Percentiles rank a stretch among this genome's conserved stretches.
phyloP scores from a whole-genome alignment of 1,140 invertebrate genomes.

The Drosophila navojoa region DNA sequence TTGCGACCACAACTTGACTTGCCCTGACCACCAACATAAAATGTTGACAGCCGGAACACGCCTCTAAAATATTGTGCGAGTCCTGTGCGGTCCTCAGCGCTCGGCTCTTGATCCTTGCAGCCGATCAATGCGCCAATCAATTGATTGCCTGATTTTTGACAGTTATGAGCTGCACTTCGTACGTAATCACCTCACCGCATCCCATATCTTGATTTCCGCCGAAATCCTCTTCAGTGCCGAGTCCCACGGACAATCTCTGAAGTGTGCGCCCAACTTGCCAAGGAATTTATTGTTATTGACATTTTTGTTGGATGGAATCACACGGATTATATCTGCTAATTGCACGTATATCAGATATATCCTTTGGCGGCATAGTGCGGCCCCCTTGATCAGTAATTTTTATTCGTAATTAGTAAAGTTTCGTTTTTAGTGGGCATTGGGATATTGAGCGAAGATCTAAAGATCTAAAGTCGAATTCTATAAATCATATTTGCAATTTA shows the following conservation, averaged over 20 bases:
- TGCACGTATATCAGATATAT: conserved; percentile 27
- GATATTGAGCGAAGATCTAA: no score
- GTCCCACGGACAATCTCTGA: no score
- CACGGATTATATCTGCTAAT: conserved; percentile 81
- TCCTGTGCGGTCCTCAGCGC: conserved; percentile 64
- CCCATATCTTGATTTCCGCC: conserved; percentile 59
- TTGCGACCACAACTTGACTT: conserved; percentile 71
- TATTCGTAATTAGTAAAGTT: conserved; percentile 37
- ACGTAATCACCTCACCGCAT: conserved; percentile 36
- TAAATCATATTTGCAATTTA: no score
- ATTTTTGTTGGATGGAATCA: conserved; percentile 75
- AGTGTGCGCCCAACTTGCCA: conserved; percentile 41
- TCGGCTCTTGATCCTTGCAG: conserved; percentile 3
- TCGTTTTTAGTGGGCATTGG: neutral
- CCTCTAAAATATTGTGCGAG: conserved; percentile 78
- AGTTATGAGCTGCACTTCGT: conserved; percentile 73
- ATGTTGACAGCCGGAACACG: conserved; percentile 82
- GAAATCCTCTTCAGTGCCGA: conserved; percentile 10
- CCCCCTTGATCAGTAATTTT: conserved; percentile 39
- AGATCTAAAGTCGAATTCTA: no score
- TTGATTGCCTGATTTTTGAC: conserved; percentile 65
- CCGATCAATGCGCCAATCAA: conserved; percentile 57
- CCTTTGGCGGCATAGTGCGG: conserved; percentile 49
- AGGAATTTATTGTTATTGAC: conserved; percentile 80
- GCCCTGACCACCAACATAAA: conserved; percentile 78